Percentiles rank a stretch among this genome's conserved stretches.
These are phyloP conservation scores for Falco peregrinus DNA, from an alignment of 2,797 vertebrate genomes.

Conservation along the genomic window DNA sequence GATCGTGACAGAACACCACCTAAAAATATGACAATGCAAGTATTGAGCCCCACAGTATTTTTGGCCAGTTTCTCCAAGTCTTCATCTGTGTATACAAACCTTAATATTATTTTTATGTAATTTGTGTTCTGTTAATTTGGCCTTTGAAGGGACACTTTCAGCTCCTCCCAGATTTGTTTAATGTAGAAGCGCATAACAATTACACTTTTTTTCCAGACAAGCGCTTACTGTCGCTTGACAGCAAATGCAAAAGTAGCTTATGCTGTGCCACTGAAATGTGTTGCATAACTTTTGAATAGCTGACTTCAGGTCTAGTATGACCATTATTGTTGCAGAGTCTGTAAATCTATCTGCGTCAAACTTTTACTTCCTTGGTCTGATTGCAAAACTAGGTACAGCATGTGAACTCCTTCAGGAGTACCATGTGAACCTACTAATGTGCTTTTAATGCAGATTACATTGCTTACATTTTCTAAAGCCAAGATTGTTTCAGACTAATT, in stretches of 20 bases:
- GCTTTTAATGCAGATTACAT: neutral
- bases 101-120: neutral
- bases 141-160: neutral
- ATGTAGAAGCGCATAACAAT: neutral
- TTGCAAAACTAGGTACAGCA: neutral
- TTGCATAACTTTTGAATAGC: neutral
- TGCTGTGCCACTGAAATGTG: neutral
- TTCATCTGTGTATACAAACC: neutral
- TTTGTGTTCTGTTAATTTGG: neutral
- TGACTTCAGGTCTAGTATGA: neutral
- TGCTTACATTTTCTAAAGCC: neutral
- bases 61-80: neutral
- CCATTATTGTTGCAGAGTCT: accelerated
- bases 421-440: neutral
- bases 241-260: neutral
- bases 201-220: neutral
- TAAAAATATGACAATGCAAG: neutral
- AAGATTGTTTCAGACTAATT: neutral
- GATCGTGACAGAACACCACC: neutral
- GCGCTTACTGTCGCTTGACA: neutral
- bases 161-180: neutral
- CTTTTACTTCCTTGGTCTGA: neutral
- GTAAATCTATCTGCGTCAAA: neutral
- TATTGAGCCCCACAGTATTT: neutral
- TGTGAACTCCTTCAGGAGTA: neutral